phyloP scores from a whole-genome alignment of 2,797 vertebrate species.

The Peromyscus attwateri region DNA sequence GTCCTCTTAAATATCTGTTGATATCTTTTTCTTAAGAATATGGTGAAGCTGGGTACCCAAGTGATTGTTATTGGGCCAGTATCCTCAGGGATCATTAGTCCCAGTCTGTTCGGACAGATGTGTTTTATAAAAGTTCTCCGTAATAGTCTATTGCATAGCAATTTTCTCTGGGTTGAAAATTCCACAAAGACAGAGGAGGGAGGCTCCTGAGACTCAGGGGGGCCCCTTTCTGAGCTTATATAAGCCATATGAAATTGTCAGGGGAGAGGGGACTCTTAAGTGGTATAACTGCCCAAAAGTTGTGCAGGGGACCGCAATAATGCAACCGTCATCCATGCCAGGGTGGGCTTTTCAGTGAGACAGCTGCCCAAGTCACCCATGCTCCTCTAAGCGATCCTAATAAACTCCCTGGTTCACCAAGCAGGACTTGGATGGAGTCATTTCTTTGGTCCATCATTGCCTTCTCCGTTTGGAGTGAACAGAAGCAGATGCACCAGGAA shows the following conservation, averaged over 20 bases:
- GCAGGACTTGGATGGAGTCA: neutral
- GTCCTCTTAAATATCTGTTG: neutral
- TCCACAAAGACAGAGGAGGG: neutral
- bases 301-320: too few species aligned
- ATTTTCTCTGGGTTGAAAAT: neutral
- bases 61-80: neutral
- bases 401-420: neutral
- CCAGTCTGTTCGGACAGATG: neutral
- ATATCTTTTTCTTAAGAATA: slow-evolving; percentile 39
- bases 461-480: neutral
- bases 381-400: neutral
- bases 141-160: neutral
- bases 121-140: neutral
- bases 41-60: neutral
- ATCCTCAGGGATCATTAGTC: neutral
- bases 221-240: neutral
- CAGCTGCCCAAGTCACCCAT: neutral
- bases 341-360: neutral
- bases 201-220: neutral
- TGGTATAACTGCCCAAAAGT: neutral
- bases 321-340: neutral
- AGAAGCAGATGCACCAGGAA: neutral
- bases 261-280: neutral
- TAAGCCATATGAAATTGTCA: neutral
- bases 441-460: neutral